Percentiles rank a stretch among this genome's conserved stretches.
phyloP scores from a whole-genome alignment of 1,140 invertebrate species.

The Zaprionus kolodkinae region DNA sequence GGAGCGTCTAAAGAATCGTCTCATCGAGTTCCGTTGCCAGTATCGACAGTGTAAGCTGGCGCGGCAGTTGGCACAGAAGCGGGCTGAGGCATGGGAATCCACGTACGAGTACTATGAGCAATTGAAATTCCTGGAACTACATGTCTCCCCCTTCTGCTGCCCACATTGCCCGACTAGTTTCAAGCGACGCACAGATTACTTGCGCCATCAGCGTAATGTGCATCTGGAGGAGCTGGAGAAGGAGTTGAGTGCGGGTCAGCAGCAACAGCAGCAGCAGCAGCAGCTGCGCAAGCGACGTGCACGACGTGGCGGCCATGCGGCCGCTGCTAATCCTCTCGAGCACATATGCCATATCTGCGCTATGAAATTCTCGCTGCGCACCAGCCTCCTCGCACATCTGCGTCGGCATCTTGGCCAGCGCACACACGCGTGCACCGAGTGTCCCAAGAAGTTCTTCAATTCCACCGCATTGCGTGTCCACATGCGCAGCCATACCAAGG shows the following conservation, averaged over 20 bases:
- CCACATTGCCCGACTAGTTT: slow-evolving; percentile 48
- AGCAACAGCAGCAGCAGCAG: neutral
- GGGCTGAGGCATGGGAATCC: slow-evolving; percentile 45
- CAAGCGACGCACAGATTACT: slow-evolving; percentile 58
- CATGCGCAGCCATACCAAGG: slow-evolving; percentile 74
- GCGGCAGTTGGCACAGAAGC: slow-evolving; percentile 37
- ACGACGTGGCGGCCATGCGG: neutral
- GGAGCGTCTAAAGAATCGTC: slow-evolving; percentile 65
- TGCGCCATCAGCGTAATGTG: slow-evolving; percentile 63
- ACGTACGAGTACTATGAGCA: slow-evolving; percentile 66
- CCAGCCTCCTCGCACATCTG: slow-evolving; percentile 65
- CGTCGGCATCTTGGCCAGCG: slow-evolving; percentile 64
- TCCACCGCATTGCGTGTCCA: slow-evolving; percentile 63
- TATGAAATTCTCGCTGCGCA: slow-evolving; percentile 68
- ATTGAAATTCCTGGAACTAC: slow-evolving; percentile 66
- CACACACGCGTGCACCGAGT: slow-evolving; percentile 54
- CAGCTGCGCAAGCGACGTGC: slow-evolving; percentile 21
- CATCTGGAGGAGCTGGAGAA: slow-evolving; percentile 47
- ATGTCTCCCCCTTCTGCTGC: slow-evolving; percentile 71
- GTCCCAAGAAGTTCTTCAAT: slow-evolving; percentile 77
- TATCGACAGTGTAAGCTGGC: slow-evolving; percentile 71
- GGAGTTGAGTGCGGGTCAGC: slow-evolving; percentile 4
- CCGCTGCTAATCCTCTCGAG: slow-evolving; percentile 34
- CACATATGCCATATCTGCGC: slow-evolving; percentile 78
- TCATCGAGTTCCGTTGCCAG: slow-evolving; percentile 71